A percentile compares a stretch with the other conserved stretches of the same genome.
These are phyloP conservation scores for Odontothrips loti DNA, from an alignment of 2,888 invertebrate species.

Conservation along the genomic window DNA sequence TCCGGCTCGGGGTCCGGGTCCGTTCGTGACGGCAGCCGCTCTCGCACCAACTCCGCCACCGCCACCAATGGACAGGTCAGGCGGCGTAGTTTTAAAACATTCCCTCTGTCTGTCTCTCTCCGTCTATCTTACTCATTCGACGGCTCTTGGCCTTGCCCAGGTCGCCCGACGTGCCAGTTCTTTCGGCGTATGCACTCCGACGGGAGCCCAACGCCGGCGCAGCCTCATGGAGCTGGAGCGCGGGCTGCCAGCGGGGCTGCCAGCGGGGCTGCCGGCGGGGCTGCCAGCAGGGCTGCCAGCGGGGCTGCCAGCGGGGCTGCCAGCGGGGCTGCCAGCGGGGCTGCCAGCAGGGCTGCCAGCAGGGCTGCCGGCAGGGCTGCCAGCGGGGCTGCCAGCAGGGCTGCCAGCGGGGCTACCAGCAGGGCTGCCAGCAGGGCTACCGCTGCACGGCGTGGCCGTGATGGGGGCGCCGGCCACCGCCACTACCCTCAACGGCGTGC, in stretches of 20 bases:
- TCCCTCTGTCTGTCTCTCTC: too few species aligned
- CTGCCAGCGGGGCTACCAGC: background rate
- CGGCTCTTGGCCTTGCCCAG: background rate
- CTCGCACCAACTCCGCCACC: background rate
- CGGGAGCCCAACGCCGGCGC: background rate
- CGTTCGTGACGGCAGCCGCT: background rate
- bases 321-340: background rate
- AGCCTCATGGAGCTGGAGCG: conserved; percentile 5
- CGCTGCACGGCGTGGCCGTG: background rate
- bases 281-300: background rate
- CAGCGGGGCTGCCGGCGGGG: background rate
- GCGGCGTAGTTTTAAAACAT: too few species aligned
- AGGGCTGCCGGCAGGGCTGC: background rate
- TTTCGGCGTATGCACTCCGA: background rate
- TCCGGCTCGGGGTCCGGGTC: background rate
- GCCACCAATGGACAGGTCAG: background rate
- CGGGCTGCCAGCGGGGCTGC: background rate
- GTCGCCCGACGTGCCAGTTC: background rate
- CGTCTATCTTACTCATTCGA: too few species aligned
- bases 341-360: background rate
- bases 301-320: background rate
- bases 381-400: background rate
- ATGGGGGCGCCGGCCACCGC: background rate
- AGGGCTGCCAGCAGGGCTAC: background rate
- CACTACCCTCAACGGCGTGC: background rate